Conservation (phyloP, 2,797 vertebrate genomes). For the Cuculus canorus region DNA sequence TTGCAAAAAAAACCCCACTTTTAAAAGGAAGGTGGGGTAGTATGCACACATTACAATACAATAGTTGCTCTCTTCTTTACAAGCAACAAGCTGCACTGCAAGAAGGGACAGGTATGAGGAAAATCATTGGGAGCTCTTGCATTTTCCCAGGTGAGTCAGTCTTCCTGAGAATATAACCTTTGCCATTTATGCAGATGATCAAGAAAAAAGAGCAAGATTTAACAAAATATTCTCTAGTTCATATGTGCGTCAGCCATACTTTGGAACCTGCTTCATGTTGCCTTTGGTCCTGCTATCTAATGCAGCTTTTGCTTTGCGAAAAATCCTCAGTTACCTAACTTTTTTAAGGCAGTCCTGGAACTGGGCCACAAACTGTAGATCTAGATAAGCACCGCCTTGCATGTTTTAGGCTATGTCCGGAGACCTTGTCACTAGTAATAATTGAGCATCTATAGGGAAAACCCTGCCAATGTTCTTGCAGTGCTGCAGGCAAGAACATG, state of each 20-base stretch:
- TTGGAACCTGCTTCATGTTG: not conserved
- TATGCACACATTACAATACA: not conserved
- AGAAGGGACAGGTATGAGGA: slow-evolving; percentile 60
- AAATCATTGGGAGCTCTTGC: slow-evolving; percentile 5
- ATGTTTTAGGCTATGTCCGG: not conserved
- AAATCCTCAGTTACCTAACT: not conserved
- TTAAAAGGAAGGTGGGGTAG: not conserved
- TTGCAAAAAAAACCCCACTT: not conserved
- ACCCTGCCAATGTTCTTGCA: not conserved
- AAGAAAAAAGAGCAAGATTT: not conserved
- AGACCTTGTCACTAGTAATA: not conserved
- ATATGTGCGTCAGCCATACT: not conserved
- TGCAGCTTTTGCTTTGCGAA: not conserved
- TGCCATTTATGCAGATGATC: slow-evolving; percentile 15
- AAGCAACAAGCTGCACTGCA: slow-evolving; percentile 35
- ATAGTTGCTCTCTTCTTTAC: not conserved
- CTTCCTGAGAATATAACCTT: slow-evolving; percentile 41
- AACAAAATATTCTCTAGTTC: slow-evolving; percentile 1
- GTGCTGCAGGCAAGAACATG: not conserved
- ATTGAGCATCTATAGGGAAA: not conserved
- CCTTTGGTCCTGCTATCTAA: not conserved
- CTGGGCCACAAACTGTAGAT: not conserved
- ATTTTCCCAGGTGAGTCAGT: slow-evolving; percentile 73
- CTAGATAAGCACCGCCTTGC: not conserved
- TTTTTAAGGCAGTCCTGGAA: not conserved